phyloP scores from a whole-genome alignment of 2,888 invertebrate species.

The Ommatoiulus sabulosus region DNA sequence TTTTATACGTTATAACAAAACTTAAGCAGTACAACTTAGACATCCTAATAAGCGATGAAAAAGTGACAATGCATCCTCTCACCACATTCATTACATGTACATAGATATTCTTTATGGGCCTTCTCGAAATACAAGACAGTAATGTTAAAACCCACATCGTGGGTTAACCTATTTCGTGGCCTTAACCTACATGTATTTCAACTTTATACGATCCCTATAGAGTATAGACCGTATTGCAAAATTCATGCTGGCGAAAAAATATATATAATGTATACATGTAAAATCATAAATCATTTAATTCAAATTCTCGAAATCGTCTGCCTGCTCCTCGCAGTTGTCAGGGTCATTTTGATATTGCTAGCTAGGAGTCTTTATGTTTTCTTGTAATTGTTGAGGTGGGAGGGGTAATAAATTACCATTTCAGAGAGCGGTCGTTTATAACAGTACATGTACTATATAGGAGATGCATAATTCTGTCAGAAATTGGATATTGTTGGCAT shows the following conservation, averaged over 20 bases:
- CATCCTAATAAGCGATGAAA: not conserved
- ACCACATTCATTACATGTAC: too few relatives aligned
- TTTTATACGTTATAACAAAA: not conserved
- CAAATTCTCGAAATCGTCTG: not conserved
- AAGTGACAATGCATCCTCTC: too few relatives aligned
- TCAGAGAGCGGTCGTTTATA: too few relatives aligned
- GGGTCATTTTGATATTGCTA: not conserved
- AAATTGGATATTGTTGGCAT: too few relatives aligned
- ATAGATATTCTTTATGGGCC: too few relatives aligned
- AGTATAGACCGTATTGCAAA: not conserved
- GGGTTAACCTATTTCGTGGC: not conserved
- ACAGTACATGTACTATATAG: too few relatives aligned
- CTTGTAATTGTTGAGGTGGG: too few relatives aligned
- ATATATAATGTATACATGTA: not conserved
- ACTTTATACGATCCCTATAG: not conserved
- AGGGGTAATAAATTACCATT: too few relatives aligned
- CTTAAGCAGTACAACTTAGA: not conserved
- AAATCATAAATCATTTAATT: not conserved
- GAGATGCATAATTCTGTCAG: too few relatives aligned
- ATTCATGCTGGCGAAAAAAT: not conserved
- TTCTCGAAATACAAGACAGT: too few relatives aligned
- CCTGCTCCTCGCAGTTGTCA: not conserved
- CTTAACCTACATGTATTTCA: not conserved
- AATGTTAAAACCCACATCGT: not conserved
- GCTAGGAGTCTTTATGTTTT: not conserved